phyloP scores from a whole-genome alignment of 2,797 vertebrate species.

The Hybognathus amarus region DNA sequence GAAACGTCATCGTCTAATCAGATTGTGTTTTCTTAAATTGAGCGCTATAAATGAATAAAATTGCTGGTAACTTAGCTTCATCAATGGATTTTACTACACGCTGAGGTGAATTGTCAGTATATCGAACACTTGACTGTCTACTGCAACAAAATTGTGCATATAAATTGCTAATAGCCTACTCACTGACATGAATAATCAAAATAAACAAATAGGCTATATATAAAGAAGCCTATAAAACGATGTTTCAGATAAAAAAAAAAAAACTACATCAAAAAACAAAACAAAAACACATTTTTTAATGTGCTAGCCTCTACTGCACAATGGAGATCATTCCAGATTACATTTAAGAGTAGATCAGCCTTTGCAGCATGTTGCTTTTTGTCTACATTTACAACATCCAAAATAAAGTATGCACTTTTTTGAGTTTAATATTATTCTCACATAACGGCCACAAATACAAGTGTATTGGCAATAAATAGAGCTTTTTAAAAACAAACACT shows the following conservation, averaged over 20 bases:
- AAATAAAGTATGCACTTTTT: neutral
- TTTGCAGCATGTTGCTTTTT: neutral
- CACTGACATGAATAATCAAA: slow-evolving; percentile 2
- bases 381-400: neutral
- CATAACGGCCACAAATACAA: slow-evolving; percentile 3
- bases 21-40: slow-evolving; percentile 4
- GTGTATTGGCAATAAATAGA: slow-evolving; percentile 8
- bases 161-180: neutral
- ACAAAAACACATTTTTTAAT: too few species aligned
- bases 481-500: slow-evolving; percentile 22
- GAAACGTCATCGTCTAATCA: slow-evolving; percentile 5
- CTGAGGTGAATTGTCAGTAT: neutral
- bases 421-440: slow-evolving; percentile 10
- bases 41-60: slow-evolving; percentile 8
- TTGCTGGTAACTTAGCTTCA: neutral
- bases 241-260: neutral
- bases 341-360: neutral
- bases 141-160: neutral
- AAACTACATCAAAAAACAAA: too few species aligned
- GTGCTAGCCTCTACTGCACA: neutral
- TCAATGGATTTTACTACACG: slow-evolving; percentile 22
- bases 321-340: neutral
- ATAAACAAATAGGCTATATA: neutral
- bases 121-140: slow-evolving; percentile 9
- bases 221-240: neutral